phyloP scores from a whole-genome alignment of 2,113 vertebrate genomes.

The Neolamprologus falcicula region DNA sequence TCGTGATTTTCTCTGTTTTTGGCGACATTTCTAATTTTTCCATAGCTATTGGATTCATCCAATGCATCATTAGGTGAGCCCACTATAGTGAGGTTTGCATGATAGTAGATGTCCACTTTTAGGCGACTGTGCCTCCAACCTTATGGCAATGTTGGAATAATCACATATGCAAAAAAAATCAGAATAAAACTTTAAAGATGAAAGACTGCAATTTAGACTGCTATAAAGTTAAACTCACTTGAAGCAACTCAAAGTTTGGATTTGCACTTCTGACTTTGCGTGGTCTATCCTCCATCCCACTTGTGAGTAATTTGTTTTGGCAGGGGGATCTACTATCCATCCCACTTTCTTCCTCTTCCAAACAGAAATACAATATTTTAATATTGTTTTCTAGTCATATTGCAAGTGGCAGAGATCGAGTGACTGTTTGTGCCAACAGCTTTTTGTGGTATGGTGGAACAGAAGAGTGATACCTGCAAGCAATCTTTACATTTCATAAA shows the following conservation, averaged over 20 bases:
- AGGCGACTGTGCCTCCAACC: not conserved
- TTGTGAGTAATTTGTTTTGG: not conserved
- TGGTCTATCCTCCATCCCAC: not conserved
- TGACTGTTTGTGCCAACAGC: not conserved
- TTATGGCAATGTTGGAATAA: not conserved
- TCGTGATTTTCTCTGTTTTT: not conserved
- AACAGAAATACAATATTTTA: slow-evolving; percentile 12
- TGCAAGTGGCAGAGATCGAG: slow-evolving; percentile 30
- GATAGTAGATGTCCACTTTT: not conserved
- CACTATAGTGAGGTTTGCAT: not conserved
- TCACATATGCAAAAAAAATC: not conserved
- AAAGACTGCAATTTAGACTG: not conserved
- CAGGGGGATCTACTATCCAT: not conserved
- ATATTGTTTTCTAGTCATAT: slow-evolving; percentile 3
- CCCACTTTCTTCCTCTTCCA: not conserved
- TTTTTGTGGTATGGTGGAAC: not conserved
- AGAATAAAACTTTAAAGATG: not conserved
- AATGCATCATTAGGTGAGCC: fast-evolving
- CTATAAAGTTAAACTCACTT: not conserved
- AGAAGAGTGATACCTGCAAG: not conserved
- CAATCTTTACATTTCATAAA: not conserved
- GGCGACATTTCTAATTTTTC: not conserved
- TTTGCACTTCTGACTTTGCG: not conserved
- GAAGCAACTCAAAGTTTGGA: not conserved
- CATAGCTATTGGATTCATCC: not conserved